These are phyloP conservation scores for Bombus haemorrhoidalis DNA, from an alignment of 1,140 invertebrate genomes.

Conservation along the genomic window DNA sequence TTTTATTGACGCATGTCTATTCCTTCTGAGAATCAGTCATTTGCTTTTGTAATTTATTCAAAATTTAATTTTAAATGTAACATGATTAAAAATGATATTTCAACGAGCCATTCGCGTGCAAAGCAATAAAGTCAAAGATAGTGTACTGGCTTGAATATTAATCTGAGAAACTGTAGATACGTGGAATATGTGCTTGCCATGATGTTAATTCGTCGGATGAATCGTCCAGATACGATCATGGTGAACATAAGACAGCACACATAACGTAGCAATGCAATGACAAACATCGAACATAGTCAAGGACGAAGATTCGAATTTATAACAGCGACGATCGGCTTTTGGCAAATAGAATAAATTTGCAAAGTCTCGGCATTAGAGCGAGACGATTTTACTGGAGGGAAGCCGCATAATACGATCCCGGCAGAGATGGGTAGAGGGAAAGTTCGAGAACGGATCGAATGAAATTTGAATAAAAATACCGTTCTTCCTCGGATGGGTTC, in stretches of 20 bases:
- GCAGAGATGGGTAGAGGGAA: slow-evolving; percentile 60
- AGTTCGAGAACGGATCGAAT: slow-evolving; percentile 68
- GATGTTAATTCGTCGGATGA: not conserved
- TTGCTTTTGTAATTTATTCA: not conserved
- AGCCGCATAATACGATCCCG: slow-evolving; percentile 69
- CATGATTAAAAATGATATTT: not conserved
- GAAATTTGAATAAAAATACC: slow-evolving; percentile 74
- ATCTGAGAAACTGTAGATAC: not conserved
- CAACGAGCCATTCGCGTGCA: not conserved
- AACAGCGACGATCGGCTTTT: slow-evolving; percentile 28
- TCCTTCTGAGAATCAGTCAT: not conserved
- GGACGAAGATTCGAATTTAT: slow-evolving; percentile 21
- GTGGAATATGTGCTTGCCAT: too few species aligned
- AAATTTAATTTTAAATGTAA: too few species aligned
- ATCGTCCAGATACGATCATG: not conserved
- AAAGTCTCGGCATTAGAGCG: slow-evolving; percentile 54
- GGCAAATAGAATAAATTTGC: slow-evolving; percentile 63
- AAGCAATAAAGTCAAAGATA: too few species aligned
- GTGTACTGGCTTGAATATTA: too few species aligned
- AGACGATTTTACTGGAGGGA: slow-evolving; percentile 42
- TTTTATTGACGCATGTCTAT: not conserved
- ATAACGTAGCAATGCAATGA: not conserved
- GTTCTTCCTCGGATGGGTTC: slow-evolving; percentile 43
- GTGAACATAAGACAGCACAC: not conserved
- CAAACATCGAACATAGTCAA: not conserved